These are phyloP conservation scores for Andrena fulva DNA, from an alignment of 2,888 invertebrate species.

Conservation along the genomic window DNA sequence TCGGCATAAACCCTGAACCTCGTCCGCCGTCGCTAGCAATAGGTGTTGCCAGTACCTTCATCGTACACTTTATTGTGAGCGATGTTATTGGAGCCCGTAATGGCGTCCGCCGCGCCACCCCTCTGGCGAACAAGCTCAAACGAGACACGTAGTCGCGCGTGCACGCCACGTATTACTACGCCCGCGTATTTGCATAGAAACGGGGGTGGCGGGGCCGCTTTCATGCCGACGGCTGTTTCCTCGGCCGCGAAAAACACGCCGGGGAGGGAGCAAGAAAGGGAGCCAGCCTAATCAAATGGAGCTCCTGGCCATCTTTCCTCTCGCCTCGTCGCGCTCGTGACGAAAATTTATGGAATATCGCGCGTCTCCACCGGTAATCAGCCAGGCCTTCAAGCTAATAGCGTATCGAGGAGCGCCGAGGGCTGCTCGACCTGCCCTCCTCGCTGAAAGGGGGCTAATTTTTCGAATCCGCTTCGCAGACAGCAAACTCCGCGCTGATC, in stretches of 20 bases:
- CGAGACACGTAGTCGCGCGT: conserved; percentile 58
- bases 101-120: conserved; percentile 72
- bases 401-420: conserved; percentile 4
- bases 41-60: conserved; percentile 56
- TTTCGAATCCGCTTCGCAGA: neutral
- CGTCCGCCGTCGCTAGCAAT: conserved; percentile 32
- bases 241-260: conserved; percentile 52
- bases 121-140: conserved; percentile 66
- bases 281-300: conserved; percentile 58
- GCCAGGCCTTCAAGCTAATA: neutral
- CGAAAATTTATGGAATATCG: conserved; percentile 5
- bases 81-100: conserved; percentile 78
- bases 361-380: conserved; percentile 2
- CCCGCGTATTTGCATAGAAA: conserved; percentile 71
- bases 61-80: conserved; percentile 75
- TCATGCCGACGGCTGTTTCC: conserved; percentile 62
- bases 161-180: conserved; percentile 52
- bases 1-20: conserved; percentile 7
- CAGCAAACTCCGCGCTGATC: neutral
- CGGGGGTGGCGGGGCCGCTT: conserved; percentile 58
- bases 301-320: conserved; percentile 39
- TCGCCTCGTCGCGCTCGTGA: neutral
- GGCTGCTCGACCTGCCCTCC: neutral
- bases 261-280: conserved; percentile 16
- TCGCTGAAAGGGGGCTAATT: conserved; percentile 2